These are phyloP conservation scores for Cyclopterus lumpus DNA, from an alignment of 2,797 vertebrate genomes.

Conservation along the genomic window DNA sequence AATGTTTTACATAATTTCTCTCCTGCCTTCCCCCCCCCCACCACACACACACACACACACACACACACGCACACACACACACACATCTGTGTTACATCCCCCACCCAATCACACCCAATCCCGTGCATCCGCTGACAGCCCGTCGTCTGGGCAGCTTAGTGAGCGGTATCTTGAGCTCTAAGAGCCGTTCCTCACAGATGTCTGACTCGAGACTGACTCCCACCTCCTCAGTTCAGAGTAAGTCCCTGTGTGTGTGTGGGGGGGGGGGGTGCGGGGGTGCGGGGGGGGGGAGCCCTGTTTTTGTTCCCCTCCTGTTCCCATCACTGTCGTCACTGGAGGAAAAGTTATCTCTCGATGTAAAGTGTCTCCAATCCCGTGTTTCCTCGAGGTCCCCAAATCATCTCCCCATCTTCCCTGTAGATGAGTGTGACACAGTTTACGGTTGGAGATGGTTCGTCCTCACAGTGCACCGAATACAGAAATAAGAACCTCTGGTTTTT, in stretches of 20 bases:
- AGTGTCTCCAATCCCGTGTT: constrained; percentile 43
- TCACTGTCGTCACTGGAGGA: constrained; percentile 33
- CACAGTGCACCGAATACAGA: background rate
- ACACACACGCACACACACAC: constrained; percentile 15
- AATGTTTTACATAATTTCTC: constrained; percentile 5
- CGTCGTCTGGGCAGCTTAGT: constrained; percentile 79
- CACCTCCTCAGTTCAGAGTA: constrained; percentile 83
- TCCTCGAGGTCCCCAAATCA: constrained; percentile 22
- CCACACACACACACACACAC: background rate
- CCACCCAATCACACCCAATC: constrained; percentile 28
- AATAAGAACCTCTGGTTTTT: constrained; percentile 17
- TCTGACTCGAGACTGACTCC: constrained; percentile 81
- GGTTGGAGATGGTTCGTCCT: constrained; percentile 15
- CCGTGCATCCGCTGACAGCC: constrained; percentile 61
- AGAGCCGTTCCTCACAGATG: constrained; percentile 80
- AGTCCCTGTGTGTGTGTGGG: constrained; percentile 59
- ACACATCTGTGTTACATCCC: constrained; percentile 22
- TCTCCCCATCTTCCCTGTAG: constrained; percentile 10
- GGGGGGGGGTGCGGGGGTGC: constrained; percentile 35
- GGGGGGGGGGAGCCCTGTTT: constrained; percentile 38
- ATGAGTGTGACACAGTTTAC: constrained; percentile 22
- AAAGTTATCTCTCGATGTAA: constrained; percentile 38
- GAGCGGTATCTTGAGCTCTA: constrained; percentile 80
- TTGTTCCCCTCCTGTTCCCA: constrained; percentile 29
- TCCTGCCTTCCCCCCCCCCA: constrained; percentile 28